phyloP scores from a whole-genome alignment of 2,797 vertebrate species.

The Onychomys arenicola region DNA sequence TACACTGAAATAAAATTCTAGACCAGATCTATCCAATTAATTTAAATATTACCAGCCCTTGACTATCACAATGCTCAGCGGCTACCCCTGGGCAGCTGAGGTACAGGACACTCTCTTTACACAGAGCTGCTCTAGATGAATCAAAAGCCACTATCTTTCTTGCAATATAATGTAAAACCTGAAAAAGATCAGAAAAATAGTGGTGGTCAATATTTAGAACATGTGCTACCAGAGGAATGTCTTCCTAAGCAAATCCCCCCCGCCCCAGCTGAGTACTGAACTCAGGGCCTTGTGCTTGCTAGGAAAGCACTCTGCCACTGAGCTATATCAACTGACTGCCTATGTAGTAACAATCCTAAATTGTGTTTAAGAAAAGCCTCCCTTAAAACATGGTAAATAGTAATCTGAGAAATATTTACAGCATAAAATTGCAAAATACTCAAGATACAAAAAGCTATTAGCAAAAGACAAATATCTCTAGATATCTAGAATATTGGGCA shows the following conservation, averaged over 20 bases:
- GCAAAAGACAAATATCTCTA: slow-evolving; percentile 5
- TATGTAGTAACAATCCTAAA: neutral
- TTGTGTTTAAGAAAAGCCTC: neutral
- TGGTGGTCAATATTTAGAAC: neutral
- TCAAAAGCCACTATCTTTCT: slow-evolving; percentile 22
- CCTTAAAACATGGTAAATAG: neutral
- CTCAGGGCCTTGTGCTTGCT: no score
- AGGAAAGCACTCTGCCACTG: no score
- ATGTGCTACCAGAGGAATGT: neutral
- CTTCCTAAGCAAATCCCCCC: neutral
- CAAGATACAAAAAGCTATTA: neutral
- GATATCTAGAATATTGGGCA: neutral
- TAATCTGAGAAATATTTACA: slow-evolving; percentile 3
- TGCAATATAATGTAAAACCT: neutral
- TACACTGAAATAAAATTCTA: slow-evolving; percentile 39
- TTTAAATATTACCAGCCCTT: neutral
- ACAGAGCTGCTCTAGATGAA: neutral
- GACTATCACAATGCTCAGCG: neutral
- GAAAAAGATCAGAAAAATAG: slow-evolving; percentile 10
- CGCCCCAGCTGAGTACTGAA: no score
- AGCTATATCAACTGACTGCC: neutral
- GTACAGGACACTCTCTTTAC: neutral
- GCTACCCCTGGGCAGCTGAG: neutral
- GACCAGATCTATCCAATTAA: neutral
- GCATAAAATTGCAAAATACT: slow-evolving; percentile 29